These are phyloP conservation scores for Syritta pipiens DNA, from an alignment of 2,888 invertebrate species.

Conservation along the genomic window DNA sequence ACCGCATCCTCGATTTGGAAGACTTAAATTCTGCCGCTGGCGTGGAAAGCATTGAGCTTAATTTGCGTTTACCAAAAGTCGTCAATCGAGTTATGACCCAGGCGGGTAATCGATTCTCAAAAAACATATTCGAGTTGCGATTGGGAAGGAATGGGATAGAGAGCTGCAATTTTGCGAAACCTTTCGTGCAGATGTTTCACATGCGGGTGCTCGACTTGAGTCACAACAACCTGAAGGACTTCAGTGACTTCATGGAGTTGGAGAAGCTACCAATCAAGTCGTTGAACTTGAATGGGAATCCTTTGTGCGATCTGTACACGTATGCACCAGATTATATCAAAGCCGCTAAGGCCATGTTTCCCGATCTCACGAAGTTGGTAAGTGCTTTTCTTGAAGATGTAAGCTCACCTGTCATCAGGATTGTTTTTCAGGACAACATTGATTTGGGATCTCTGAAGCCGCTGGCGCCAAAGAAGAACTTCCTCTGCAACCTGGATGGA, in stretches of 20 bases:
- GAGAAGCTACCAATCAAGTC: conserved; percentile 73
- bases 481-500: conserved; percentile 73
- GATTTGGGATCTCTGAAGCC: conserved; percentile 71
- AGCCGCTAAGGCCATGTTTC: conserved; percentile 73
- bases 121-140: conserved; percentile 74
- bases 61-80: conserved; percentile 73
- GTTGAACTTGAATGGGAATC: conserved; percentile 75
- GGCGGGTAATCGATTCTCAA: conserved; percentile 73
- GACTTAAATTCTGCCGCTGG: conserved; percentile 74
- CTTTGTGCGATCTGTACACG: conserved; percentile 73
- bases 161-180: conserved; percentile 70
- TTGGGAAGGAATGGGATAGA: conserved; percentile 74
- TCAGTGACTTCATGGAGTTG: conserved; percentile 72
- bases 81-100: conserved; percentile 72
- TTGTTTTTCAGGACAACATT: conserved; percentile 72
- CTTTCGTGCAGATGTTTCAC: conserved; percentile 72
- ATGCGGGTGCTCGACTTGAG: conserved; percentile 75
- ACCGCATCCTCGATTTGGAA: conserved; percentile 74
- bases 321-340: conserved; percentile 74
- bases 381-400: too few relatives aligned
- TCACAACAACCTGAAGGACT: conserved; percentile 74
- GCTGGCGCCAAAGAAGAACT: conserved; percentile 73
- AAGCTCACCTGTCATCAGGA: not conserved
- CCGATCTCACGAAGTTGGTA: conserved; percentile 73
- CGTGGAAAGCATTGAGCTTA: conserved; percentile 72